Conservation (phyloP, 1,140 invertebrate species). For the Zelostemma sp. region DNA sequence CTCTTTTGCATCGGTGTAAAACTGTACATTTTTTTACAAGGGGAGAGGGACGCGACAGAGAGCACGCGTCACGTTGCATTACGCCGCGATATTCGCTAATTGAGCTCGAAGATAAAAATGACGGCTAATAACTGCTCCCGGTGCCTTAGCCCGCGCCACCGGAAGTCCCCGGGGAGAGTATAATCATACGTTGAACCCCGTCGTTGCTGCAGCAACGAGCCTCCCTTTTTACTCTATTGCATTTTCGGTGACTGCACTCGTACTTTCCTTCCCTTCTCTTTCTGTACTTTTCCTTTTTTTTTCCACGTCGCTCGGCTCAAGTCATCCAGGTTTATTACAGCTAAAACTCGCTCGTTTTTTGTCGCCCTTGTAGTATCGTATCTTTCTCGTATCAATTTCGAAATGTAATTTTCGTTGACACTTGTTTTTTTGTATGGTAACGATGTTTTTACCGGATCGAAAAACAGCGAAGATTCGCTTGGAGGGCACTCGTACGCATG, state of each 20-base stretch:
- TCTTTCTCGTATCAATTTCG: too few relatives aligned
- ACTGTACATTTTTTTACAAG: slow-evolving; percentile 15
- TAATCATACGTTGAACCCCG: slow-evolving; percentile 60
- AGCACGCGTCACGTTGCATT: slow-evolving; percentile 64
- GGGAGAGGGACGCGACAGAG: slow-evolving; percentile 18
- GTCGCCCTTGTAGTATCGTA: neutral
- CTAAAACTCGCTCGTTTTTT: neutral
- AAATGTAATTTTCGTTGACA: too few relatives aligned
- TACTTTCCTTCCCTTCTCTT: slow-evolving; percentile 8
- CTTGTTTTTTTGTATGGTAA: too few relatives aligned
- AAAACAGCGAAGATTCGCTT: too few relatives aligned
- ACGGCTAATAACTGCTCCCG: slow-evolving; percentile 65
- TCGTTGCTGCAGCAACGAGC: slow-evolving; percentile 30
- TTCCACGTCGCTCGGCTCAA: neutral
- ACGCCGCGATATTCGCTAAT: slow-evolving; percentile 68
- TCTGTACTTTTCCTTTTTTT: neutral
- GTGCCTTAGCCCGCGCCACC: slow-evolving; percentile 13
- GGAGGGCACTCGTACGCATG: neutral
- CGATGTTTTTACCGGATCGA: too few relatives aligned
- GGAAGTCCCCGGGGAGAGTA: slow-evolving; percentile 56
- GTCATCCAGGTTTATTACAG: neutral
- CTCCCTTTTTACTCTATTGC: slow-evolving; percentile 1
- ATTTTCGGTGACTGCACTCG: slow-evolving; percentile 11
- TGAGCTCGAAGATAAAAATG: slow-evolving; percentile 69
- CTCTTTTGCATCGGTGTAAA: slow-evolving; percentile 17